Evolutionary conservation across 2,888 invertebrate genomes (phyloP), one percentile per base, ranked within the genome.

Genomic region (Xylocampa areola): DNA sequence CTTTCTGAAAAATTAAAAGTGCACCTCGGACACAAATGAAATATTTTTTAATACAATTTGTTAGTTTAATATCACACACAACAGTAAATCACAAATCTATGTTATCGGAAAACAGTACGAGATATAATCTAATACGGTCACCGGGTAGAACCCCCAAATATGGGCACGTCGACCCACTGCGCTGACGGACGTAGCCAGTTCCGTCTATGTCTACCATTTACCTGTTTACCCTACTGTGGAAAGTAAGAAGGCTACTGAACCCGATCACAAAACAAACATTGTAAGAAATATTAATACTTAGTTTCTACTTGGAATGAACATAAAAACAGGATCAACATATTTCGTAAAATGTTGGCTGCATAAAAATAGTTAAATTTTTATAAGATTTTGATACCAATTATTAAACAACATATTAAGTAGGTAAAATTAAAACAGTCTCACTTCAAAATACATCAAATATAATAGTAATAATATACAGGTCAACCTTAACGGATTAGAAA

Each of bases 91-190:
- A 53, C 57, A 71, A 66, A 33, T 11, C 17, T 44, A 63, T 14
- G 33, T 33, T 62, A 65, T 68, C 66, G 55, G 59, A 65, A 63
- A 61, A 55, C 51, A 51, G 44, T 54, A n/a, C 23, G 40, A 61
- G 70, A 88, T 87, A 77, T 78, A 75, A 86, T 89, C 86, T 86
- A 90, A 89, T 85, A 86, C 90, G 87, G 86, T 86, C 82, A 85
- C 73, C 85, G 75, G 82, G 85, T 83, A 81, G 73, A 66, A 66
- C 57, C 59, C 54, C 89, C 91, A 83, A 90, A 91, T 84, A 92
- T 87, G 92, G 92, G 52, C 80, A 73, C 55, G 72, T 60, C 86
- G 90, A 87, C 91, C 90, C 81, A 89, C 86, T 89, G 78, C 73
- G 71, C 82, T 79, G 85, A 83, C 88, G 87, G 89, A 90, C 86